A percentile compares a stretch with the other conserved stretches of the same genome.
phyloP scores from a whole-genome alignment of 2,888 invertebrate genomes.

The Venustoraphidia nigricollis region DNA sequence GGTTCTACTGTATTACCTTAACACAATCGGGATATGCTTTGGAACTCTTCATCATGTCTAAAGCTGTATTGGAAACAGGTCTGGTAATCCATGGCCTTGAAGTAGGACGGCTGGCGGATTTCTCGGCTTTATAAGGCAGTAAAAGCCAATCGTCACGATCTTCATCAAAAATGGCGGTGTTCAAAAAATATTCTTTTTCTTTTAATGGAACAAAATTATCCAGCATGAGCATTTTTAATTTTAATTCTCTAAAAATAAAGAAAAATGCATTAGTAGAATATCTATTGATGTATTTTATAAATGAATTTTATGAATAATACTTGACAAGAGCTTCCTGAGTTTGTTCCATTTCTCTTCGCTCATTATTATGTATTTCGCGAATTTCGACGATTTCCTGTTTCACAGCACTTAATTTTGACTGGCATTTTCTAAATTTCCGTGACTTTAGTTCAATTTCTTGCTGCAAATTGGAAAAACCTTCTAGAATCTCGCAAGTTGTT shows the following conservation, averaged over 20 bases:
- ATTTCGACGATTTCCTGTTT: conserved; percentile 69
- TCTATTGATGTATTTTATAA: not conserved
- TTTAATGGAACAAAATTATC: conserved; percentile 82
- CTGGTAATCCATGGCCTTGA: conserved; percentile 23
- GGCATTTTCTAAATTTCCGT: conserved; percentile 80
- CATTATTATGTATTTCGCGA: conserved; percentile 77
- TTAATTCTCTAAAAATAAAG: conserved; percentile 48
- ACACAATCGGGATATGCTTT: conserved; percentile 3
- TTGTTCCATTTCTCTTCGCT: conserved; percentile 83
- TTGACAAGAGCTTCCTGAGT: conserved; percentile 81
- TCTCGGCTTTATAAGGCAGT: conserved; percentile 20
- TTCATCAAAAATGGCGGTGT: conserved; percentile 64
- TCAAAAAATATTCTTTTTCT: conserved; percentile 57
- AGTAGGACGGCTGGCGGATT: conserved; percentile 21
- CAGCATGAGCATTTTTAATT: conserved; percentile 74
- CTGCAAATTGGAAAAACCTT: conserved; percentile 81
- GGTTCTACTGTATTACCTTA: too few relatives aligned
- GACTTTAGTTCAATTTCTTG: conserved; percentile 96
- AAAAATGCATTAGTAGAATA: conserved; percentile 2
- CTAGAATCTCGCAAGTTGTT: conserved; percentile 75
- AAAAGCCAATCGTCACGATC: conserved; percentile 68
- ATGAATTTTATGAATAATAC: conserved; percentile 15
- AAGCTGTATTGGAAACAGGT: conserved; percentile 25
- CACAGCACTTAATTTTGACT: conserved; percentile 59
- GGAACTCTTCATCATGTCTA: conserved; percentile 16